Evolutionary conservation across 2,797 vertebrate genomes (phyloP), one percentile per base, ranked within the genome.

Genomic region (Acanthopagrus latus): DNA sequence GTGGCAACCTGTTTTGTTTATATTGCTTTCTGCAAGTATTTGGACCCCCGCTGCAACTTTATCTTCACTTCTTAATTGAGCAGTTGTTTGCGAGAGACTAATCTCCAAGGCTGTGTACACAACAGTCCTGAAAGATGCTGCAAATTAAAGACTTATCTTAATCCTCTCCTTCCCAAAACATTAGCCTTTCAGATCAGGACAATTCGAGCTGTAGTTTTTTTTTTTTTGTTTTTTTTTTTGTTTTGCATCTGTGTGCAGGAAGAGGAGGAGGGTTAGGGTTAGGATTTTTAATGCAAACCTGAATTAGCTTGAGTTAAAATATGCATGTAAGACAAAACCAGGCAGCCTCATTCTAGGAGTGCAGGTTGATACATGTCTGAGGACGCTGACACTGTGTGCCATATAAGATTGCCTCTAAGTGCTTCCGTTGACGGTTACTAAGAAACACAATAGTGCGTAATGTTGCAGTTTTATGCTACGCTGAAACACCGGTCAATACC

Each of bases 71-170:
- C 71, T 87, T 93, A 91, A 92, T 89, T 92, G 82, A 87, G 84
- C 64, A 74, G 78, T 83, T 90, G 84, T 92, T 91, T 91, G 78
- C 80, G 60, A 73, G 84, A 69, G 72, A 76, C 82, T 91, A 87
- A 90, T 89, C 91, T 91, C 84, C 67, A 43, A 87, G 86, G 83
- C 80, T 90, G 89, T 88, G 70, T 89, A 88, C 80, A 92, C 85
- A 92, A 87, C 86, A 83, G 71, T 86, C 77, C 84, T 83, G 83
- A 89, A 92, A 91, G 90, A 90, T 88, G 82, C 80, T 81, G 81
- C 86, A 89, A 91, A 91, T 91, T 83, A 89, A 86, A 87, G 86
- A 85, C 69, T 93, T 91, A 93, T 90, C 90, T 90, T 91, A 94
- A 93, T 91, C 91, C 91, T 82, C 83, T 62, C 67, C 73, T 85